These are phyloP conservation scores for Nomada flava DNA, from an alignment of 2,888 invertebrate species.

Conservation along the genomic window DNA sequence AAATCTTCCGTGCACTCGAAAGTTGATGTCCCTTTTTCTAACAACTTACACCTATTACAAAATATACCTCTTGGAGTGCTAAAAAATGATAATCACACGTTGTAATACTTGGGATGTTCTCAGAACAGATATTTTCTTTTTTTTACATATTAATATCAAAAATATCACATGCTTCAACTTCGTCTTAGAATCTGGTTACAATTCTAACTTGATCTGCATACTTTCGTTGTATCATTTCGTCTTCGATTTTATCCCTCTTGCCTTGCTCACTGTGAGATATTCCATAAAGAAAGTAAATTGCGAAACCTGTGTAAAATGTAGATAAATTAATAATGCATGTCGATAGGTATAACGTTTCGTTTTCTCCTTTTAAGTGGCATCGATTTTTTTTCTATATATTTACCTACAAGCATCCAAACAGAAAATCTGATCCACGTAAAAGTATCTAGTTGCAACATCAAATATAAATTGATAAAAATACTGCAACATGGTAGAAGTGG, in stretches of 20 bases:
- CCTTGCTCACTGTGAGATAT: slow-evolving; percentile 90
- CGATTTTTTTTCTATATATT: slow-evolving; percentile 71
- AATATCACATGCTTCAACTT: slow-evolving; percentile 41
- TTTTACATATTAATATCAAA: slow-evolving; percentile 33
- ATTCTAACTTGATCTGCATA: slow-evolving; percentile 71
- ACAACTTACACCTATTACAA: not conserved
- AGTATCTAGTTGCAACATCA: slow-evolving; percentile 94
- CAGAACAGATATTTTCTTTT: not conserved
- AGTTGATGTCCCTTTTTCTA: slow-evolving; percentile 17
- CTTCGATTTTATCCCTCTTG: slow-evolving; percentile 74
- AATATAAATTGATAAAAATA: slow-evolving; percentile 94
- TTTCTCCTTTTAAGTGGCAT: slow-evolving; percentile 16
- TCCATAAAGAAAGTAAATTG: slow-evolving; percentile 95
- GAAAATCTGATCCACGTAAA: slow-evolving; percentile 95
- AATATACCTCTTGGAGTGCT: too few species aligned
- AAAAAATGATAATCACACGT: slow-evolving; percentile 16
- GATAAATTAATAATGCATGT: slow-evolving; percentile 87
- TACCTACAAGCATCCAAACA: slow-evolving; percentile 93
- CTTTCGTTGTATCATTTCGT: slow-evolving; percentile 69
- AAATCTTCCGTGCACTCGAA: slow-evolving; percentile 12
- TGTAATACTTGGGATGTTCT: slow-evolving; percentile 20
- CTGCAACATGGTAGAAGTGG: slow-evolving; percentile 94
- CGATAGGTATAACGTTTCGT: not conserved
- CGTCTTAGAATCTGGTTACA: slow-evolving; percentile 63
- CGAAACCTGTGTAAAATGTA: slow-evolving; percentile 87